phyloP scores from a whole-genome alignment of 2,113 vertebrate genomes.

The Bettongia penicillata region DNA sequence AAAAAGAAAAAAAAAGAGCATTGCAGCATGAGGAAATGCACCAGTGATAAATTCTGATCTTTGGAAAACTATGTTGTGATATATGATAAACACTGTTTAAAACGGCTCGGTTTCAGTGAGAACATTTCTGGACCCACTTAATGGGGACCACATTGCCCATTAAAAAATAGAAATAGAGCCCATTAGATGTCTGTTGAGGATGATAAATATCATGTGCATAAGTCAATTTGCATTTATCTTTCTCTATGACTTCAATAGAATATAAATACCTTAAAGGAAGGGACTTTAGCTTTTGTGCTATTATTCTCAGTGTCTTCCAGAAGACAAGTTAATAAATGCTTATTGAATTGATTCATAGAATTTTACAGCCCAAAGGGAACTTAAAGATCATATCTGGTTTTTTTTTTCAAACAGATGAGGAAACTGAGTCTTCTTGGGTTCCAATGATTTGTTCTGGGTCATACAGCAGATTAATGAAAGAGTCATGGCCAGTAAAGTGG shows the following conservation, averaged over 20 bases:
- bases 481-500: background rate
- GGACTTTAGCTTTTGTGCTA: background rate
- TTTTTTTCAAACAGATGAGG: background rate
- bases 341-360: background rate
- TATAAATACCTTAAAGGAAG: background rate
- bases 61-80: background rate
- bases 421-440: background rate
- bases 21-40: background rate
- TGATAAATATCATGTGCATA: background rate
- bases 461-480: too few species aligned
- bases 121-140: background rate
- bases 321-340: background rate
- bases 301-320: background rate
- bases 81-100: background rate
- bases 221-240: background rate
- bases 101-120: background rate
- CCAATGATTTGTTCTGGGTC: background rate
- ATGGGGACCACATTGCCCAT: background rate
- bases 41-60: background rate
- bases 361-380: background rate
- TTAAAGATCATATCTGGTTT: background rate
- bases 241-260: background rate
- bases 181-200: background rate
- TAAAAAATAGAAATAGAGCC: background rate
- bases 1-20: background rate